Evolutionary conservation across 2,113 vertebrate genomes (phyloP).

Genomic region (Corythoichthys haematopterus): DNA sequence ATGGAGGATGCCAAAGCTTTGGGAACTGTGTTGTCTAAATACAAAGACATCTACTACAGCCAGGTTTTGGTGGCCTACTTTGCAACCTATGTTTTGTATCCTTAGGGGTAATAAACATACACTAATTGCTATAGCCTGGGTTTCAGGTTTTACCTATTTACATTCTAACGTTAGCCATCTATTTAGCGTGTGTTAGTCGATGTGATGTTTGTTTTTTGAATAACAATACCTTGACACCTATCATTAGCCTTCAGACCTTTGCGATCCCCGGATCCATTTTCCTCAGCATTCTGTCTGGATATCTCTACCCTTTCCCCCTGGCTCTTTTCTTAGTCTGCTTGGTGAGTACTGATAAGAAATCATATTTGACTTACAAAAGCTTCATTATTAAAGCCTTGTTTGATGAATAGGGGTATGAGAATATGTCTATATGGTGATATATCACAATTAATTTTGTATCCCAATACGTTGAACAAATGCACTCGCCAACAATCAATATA

Average conservation of each 20-base stretch:
- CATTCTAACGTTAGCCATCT: not conserved
- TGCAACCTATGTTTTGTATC: constrained; percentile 98
- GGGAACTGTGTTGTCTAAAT: constrained; percentile 95
- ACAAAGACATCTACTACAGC: constrained; percentile 96
- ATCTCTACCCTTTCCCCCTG: constrained; percentile 94
- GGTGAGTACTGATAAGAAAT: constrained; percentile 75
- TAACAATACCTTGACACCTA: constrained; percentile 70
- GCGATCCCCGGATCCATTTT: constrained; percentile 98
- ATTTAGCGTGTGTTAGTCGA: not conserved
- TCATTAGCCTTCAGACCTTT: constrained; percentile 91
- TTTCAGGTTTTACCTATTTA: not conserved
- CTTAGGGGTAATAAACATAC: constrained; percentile 62
- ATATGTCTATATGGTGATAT: no score
- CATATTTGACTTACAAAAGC: not conserved
- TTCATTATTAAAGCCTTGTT: not conserved
- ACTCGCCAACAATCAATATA: no score
- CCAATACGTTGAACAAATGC: no score
- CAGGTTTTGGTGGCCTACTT: constrained; percentile 97
- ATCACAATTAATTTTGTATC: no score
- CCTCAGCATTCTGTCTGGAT: constrained; percentile 97
- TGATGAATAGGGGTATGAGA: no score
- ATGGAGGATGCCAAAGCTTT: constrained; percentile 99
- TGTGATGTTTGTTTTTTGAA: not conserved
- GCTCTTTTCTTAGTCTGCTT: constrained; percentile 95
- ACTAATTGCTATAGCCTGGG: not conserved